These are phyloP conservation scores for Grantiella picta DNA, from an alignment of 2,113 vertebrate genomes.

Conservation along the genomic window DNA sequence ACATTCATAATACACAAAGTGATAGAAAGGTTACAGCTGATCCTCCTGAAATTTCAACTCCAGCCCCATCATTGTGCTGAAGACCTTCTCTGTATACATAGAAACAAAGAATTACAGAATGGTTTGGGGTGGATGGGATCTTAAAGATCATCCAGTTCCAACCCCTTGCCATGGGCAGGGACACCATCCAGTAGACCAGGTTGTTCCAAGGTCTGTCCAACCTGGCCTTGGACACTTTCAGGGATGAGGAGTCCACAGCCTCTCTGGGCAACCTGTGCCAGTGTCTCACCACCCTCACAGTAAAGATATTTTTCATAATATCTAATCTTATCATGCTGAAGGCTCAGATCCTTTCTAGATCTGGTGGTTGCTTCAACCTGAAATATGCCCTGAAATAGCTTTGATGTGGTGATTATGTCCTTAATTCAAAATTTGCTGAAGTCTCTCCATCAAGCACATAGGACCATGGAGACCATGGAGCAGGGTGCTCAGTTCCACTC, in stretches of 20 bases:
- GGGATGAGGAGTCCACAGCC: not conserved
- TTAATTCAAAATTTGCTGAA: not conserved
- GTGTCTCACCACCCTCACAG: not conserved
- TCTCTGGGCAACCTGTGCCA: too few relatives aligned
- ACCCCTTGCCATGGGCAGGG: too few relatives aligned
- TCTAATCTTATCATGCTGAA: not conserved
- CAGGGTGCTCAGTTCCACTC: not conserved
- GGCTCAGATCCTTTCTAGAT: not conserved
- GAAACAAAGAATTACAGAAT: not conserved
- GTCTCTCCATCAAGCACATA: accelerated
- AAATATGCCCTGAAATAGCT: not conserved
- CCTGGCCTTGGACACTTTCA: not conserved
- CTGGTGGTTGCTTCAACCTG: not conserved
- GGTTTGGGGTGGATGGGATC: not conserved
- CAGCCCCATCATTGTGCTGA: not conserved
- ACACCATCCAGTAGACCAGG: not conserved
- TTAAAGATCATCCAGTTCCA: not conserved
- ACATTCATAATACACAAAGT: not conserved
- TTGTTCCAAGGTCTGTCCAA: not conserved
- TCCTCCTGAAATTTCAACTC: not conserved
- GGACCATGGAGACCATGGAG: not conserved
- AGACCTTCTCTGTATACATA: not conserved
- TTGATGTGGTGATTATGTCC: not conserved
- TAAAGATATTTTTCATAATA: not conserved
- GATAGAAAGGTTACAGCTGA: not conserved